Percentiles rank a stretch among this genome's conserved stretches.
Conservation (phyloP, 2,113 vertebrate species). For the Dicentrarchus labrax region DNA sequence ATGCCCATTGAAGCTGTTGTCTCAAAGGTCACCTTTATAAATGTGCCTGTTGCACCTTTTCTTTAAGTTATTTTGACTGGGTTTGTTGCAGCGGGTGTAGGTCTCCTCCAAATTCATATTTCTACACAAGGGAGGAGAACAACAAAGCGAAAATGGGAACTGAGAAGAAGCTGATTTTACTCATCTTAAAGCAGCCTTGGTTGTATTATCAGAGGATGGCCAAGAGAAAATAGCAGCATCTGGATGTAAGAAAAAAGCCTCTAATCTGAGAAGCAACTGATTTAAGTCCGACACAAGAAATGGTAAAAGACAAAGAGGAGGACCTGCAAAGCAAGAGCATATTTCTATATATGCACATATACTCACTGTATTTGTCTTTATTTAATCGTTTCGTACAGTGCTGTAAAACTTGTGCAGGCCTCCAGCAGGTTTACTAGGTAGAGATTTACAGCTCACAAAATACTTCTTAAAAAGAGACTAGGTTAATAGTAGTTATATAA, state of each 20-base stretch:
- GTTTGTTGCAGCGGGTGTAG: constrained; percentile 6
- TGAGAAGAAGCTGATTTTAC: constrained; percentile 1
- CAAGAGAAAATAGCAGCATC: constrained; percentile 8
- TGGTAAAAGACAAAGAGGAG: neutral
- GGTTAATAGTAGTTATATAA: neutral
- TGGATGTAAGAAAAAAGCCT: neutral
- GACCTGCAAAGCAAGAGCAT: neutral
- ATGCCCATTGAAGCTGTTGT: constrained; percentile 17
- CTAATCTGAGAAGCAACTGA: neutral
- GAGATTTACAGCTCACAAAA: neutral
- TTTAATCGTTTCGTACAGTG: neutral
- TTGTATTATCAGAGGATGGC: neutral
- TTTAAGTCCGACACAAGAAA: neutral
- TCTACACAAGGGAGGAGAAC: neutral
- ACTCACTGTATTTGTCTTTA: neutral
- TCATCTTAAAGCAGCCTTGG: neutral
- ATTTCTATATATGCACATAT: neutral
- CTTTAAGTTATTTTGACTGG: constrained; percentile 20
- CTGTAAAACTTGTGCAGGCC: neutral
- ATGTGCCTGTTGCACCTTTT: constrained; percentile 22
- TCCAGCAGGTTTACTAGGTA: neutral
- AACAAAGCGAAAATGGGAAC: constrained; percentile 1
- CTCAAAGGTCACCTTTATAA: constrained; percentile 29
- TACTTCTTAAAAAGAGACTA: neutral
- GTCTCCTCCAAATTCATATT: constrained; percentile 5